These are phyloP conservation scores for Varroa destructor DNA, from an alignment of 1,140 invertebrate species.

Conservation along the genomic window DNA sequence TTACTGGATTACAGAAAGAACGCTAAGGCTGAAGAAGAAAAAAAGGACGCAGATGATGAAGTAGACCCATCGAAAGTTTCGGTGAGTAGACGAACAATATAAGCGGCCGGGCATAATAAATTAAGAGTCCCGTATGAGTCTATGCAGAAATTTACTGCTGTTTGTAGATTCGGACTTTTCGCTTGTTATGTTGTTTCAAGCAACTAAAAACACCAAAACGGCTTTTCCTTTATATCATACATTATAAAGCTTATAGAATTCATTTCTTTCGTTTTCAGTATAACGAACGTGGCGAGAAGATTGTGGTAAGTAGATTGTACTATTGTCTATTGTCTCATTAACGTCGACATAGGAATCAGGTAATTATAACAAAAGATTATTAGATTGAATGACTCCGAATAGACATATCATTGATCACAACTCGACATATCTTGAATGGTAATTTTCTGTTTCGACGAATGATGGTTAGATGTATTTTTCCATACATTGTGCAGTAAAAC, in stretches of 20 bases:
- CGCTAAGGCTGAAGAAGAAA: conserved; percentile 27
- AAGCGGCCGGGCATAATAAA: no score
- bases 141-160: background rate
- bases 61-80: conserved; percentile 17
- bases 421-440: background rate
- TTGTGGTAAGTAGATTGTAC: conserved; percentile 32
- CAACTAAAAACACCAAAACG: conserved; percentile 2
- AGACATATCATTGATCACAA: background rate
- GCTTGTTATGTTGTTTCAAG: background rate
- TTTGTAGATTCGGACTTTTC: background rate
- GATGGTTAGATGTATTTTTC: background rate
- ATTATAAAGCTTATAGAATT: no score
- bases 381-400: no score
- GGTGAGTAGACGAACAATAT: background rate
- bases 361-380: no score
- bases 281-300: conserved; percentile 32
- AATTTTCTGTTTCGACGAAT: background rate
- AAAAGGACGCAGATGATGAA: background rate
- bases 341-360: no score
- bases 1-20: background rate
- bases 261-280: conserved; percentile 14
- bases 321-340: no score
- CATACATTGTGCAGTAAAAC: no score
- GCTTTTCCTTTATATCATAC: background rate
- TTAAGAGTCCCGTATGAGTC: no score